These are phyloP conservation scores for Pseudanteris insignis DNA, from an alignment of 2,888 invertebrate genomes.

Conservation along the genomic window DNA sequence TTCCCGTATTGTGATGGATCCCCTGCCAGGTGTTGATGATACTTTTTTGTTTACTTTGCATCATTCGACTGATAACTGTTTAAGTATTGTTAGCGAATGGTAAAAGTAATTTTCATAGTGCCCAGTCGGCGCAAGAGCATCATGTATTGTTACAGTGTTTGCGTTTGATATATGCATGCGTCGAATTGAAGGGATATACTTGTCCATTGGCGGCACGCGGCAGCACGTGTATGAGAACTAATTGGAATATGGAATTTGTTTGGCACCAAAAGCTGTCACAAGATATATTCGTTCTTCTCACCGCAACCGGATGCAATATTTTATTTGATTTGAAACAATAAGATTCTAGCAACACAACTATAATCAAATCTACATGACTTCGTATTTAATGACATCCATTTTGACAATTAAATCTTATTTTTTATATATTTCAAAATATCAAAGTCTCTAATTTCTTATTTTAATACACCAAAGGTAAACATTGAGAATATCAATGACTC, in stretches of 20 bases:
- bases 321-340: conserved; percentile 18
- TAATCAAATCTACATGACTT: background rate
- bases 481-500: background rate
- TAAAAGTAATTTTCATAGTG: no score
- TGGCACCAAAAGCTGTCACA: conserved; percentile 56
- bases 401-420: no score
- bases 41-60: no score
- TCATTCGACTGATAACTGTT: no score
- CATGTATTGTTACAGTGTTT: conserved; percentile 55
- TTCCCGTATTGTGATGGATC: no score
- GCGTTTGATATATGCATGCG: conserved; percentile 57
- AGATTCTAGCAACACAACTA: background rate
- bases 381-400: no score
- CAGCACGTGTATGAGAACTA: conserved; percentile 64
- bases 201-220: conserved; percentile 56
- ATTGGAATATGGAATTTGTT: conserved; percentile 66
- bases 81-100: no score
- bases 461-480: background rate
- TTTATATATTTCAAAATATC: background rate
- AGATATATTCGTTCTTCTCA: conserved; percentile 45
- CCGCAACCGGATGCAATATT: conserved; percentile 12
- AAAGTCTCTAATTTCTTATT: background rate
- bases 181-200: conserved; percentile 32
- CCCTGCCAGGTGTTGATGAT: no score
- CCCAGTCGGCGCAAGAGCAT: no score